Percentiles rank a stretch among this genome's conserved stretches.
Conservation (phyloP, 1,140 invertebrate genomes). For the Lasaia peninsularis region DNA sequence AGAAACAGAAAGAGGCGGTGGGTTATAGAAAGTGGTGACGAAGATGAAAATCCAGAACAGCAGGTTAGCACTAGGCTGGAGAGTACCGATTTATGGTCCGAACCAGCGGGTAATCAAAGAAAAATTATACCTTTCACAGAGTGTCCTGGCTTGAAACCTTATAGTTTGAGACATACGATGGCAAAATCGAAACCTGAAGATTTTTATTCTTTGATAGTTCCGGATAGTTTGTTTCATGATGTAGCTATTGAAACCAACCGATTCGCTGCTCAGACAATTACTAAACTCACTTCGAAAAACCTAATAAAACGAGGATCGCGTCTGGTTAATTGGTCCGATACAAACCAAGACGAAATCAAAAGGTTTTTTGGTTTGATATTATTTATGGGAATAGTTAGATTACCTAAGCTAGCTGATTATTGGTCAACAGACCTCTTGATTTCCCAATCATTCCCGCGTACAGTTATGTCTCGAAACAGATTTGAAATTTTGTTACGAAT, state of each 20-base stretch:
- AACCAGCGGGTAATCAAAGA: constrained; percentile 23
- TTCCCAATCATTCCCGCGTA: constrained; percentile 21
- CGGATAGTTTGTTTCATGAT: constrained; percentile 29
- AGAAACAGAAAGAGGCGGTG: constrained; percentile 15
- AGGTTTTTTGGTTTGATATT: constrained; percentile 32
- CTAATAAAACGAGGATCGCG: constrained; percentile 21
- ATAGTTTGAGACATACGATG: neutral
- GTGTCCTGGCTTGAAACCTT: constrained; percentile 15
- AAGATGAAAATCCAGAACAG: constrained; percentile 14
- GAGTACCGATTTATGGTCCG: constrained; percentile 17
- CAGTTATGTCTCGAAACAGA: constrained; percentile 31
- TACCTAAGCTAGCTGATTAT: constrained; percentile 33
- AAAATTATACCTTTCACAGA: constrained; percentile 27
- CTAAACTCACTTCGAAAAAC: constrained; percentile 15
- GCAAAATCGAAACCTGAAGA: constrained; percentile 20
- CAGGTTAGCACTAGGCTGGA: constrained; percentile 14
- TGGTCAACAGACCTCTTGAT: constrained; percentile 31
- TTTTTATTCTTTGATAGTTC: constrained; percentile 47
- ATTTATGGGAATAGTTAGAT: constrained; percentile 33
- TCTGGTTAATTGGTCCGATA: constrained; percentile 21
- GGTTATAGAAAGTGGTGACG: constrained; percentile 15
- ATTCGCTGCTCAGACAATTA: constrained; percentile 23
- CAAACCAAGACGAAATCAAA: constrained; percentile 31
- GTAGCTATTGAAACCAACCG: constrained; percentile 26
- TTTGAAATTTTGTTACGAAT: constrained; percentile 37